Percentiles rank a stretch among this genome's conserved stretches.
Conservation (phyloP, 2,888 invertebrate species). For the Apotomis betuletana region DNA sequence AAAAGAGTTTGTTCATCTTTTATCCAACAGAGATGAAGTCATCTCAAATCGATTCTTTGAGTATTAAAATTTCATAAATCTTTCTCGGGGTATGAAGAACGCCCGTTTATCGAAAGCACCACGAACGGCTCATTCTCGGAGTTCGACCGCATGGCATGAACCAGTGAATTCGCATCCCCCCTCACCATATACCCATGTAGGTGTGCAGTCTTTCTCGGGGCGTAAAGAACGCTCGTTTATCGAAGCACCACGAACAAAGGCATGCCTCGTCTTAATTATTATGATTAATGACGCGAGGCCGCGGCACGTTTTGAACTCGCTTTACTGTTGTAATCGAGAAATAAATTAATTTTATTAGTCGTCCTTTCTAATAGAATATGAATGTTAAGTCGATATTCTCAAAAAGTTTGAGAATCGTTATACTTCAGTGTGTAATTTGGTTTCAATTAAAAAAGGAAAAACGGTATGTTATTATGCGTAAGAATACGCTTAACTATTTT, state of each 20-base stretch:
- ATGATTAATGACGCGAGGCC: conserved; percentile 77
- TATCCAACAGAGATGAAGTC: no score
- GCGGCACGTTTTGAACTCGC: conserved; percentile 77
- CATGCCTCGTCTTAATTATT: conserved; percentile 81
- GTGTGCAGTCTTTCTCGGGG: conserved; percentile 20
- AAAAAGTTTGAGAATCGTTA: conserved; percentile 61
- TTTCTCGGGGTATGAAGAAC: conserved; percentile 43
- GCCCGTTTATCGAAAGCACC: conserved; percentile 68
- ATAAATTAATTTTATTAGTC: conserved; percentile 83
- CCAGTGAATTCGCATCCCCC: not conserved
- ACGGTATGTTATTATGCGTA: not conserved
- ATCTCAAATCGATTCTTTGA: no score
- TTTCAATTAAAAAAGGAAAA: conserved; percentile 51
- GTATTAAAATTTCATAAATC: not conserved
- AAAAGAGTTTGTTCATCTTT: no score
- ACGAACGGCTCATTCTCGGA: conserved; percentile 55
- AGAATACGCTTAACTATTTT: not conserved
- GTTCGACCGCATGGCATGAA: not conserved
- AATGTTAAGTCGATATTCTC: conserved; percentile 56
- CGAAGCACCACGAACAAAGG: conserved; percentile 76
- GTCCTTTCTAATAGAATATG: conserved; percentile 79
- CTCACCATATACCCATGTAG: not conserved
- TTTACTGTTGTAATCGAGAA: conserved; percentile 80
- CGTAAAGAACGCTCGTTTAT: conserved; percentile 60
- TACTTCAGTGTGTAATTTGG: conserved; percentile 72